Base-by-base conservation (phyloP, 2,888 invertebrate species). In the Meloe dianella region DNA sequence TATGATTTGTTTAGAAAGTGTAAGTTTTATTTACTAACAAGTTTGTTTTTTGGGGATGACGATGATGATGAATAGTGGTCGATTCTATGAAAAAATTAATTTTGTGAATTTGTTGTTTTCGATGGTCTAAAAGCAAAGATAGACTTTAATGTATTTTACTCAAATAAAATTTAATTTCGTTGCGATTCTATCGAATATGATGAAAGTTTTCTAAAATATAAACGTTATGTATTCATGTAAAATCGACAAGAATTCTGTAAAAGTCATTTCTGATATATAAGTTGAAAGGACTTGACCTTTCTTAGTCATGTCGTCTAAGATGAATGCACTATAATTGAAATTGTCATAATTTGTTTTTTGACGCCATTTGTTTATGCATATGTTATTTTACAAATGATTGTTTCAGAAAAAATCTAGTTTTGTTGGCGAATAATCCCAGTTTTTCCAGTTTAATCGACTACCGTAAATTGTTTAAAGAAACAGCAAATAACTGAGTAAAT, bases 71-170 rank as follows among this genome's bases (percentile, higher is more conserved):
- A 32, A 32, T 32, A 12, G 32, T 32, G 32, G 9, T 32, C 12
- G 0, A n/a, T n/a, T n/a, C n/a, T n/a, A n/a, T n/a, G n/a, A n/a
- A n/a, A n/a, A 32, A 32, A 32, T 32, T 32, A 0, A 12, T 32
- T 32, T n/a, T n/a, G 6, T 14, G 38, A 38, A 38, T 14, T 38
- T 2, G 12, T 38, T 38, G 14, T 38, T 38, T 38, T 38, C 32
- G 10, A 38, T n/a, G 38, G 38, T 14, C 6, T 14, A 6, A n/a
- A 14, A 0, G n/a, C 14, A 38, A 38, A 38, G 38, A 38, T 38
- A 38, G n/a, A n/a, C n/a, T n/a, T 41, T 41, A 41, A 41, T 41
- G 41, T 17, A 41, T n/a, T 41, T 41, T 41, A 41, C 17, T 41
- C 41, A 17, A 41, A 14, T 14, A 38, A 38, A 14, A 14, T 38